Evolutionary conservation across 2,113 vertebrate genomes (phyloP).

Genomic region (Asarcornis scutulata): DNA sequence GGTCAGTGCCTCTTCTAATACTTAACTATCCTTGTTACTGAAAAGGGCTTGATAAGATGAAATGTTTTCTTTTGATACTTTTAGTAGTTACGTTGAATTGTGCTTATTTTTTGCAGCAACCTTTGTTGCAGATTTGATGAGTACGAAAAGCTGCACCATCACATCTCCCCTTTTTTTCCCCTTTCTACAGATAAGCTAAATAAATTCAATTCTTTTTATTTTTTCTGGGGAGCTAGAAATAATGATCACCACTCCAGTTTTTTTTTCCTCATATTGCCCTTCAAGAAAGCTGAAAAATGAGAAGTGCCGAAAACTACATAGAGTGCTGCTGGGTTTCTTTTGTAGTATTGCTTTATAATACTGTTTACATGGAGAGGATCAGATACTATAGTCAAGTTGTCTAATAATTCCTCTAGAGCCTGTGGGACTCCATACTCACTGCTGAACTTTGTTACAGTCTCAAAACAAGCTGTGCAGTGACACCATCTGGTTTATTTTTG

Average conservation of each 20-base stretch:
- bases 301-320: neutral
- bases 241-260: neutral
- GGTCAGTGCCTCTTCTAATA: neutral
- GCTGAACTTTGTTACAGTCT: conserved; percentile 27
- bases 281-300: too few relatives aligned
- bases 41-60: neutral
- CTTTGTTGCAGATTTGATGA: neutral
- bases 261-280: too few relatives aligned
- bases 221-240: neutral
- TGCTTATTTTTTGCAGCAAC: neutral
- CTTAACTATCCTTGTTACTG: neutral
- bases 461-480: conserved; percentile 40
- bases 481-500: conserved; percentile 32
- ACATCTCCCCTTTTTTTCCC: neutral
- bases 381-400: neutral
- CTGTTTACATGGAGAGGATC: neutral
- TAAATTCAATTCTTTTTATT: neutral
- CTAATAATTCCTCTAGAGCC: neutral
- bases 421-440: neutral
- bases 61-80: neutral
- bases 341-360: neutral
- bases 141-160: neutral
- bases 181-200: neutral
- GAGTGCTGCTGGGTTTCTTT: neutral
- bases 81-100: neutral